phyloP scores from a whole-genome alignment of 1,140 invertebrate genomes.

The Euborellia annulipes region DNA sequence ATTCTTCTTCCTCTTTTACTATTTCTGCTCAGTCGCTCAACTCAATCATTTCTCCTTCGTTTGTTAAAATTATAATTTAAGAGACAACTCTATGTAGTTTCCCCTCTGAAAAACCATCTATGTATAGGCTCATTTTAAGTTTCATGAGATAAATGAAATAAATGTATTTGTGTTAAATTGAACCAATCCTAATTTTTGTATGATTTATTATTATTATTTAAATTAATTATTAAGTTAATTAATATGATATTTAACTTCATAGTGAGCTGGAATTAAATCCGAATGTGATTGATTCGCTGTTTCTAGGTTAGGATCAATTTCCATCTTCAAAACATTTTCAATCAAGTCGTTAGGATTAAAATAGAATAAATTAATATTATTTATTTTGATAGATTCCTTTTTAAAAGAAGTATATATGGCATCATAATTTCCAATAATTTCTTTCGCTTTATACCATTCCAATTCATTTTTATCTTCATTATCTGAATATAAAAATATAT shows the following conservation, averaged over 20 bases:
- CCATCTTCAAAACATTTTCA: constrained; percentile 22
- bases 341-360: constrained; percentile 26
- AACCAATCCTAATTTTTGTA: constrained; percentile 11
- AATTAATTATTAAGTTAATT: constrained; percentile 11
- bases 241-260: constrained; percentile 41
- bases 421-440: too few species aligned
- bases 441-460: too few species aligned
- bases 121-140: too few species aligned
- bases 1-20: too few species aligned
- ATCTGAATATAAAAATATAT: too few species aligned
- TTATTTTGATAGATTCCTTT: too few species aligned
- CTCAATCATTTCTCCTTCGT: too few species aligned
- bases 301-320: constrained; percentile 28
- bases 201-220: constrained; percentile 9
- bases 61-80: neutral
- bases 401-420: too few species aligned
- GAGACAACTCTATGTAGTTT: neutral
- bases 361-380: constrained; percentile 31
- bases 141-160: too few species aligned
- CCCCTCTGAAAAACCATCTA: too few species aligned
- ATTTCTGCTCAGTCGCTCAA: too few species aligned
- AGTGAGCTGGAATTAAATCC: constrained; percentile 50
- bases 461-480: too few species aligned
- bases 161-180: constrained; percentile 9
- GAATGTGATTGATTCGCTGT: constrained; percentile 48